A percentile compares a stretch with the other conserved stretches of the same genome.
These are phyloP conservation scores for Ornithoptera priamus DNA, from an alignment of 2,888 invertebrate genomes.

Conservation along the genomic window DNA sequence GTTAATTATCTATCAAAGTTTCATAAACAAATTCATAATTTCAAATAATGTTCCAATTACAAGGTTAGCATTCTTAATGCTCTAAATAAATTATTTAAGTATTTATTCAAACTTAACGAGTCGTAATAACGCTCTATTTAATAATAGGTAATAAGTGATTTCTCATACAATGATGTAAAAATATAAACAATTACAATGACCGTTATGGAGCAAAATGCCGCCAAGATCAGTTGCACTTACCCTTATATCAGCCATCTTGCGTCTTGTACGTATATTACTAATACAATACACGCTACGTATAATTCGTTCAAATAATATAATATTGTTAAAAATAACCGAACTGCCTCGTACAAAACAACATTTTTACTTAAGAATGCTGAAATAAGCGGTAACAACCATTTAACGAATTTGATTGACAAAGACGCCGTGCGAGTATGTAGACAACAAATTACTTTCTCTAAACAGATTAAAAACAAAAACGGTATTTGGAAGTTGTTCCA, in stretches of 20 bases:
- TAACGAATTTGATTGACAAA: slow-evolving; percentile 49
- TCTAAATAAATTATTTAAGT: not conserved
- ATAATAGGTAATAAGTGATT: not conserved
- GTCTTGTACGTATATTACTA: slow-evolving; percentile 52
- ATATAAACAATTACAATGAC: slow-evolving; percentile 49
- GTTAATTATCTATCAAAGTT: too few species aligned
- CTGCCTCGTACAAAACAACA: slow-evolving; percentile 54
- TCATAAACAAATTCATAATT: not conserved
- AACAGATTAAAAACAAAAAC: not conserved
- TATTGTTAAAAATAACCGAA: slow-evolving; percentile 47
- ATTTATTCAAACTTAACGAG: not conserved
- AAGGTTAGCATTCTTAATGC: slow-evolving; percentile 3
- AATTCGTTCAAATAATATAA: slow-evolving; percentile 53
- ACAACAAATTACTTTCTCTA: slow-evolving; percentile 39
- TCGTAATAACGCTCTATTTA: not conserved
- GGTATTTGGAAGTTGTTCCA: too few species aligned
- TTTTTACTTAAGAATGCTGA: slow-evolving; percentile 48
- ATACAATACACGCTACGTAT: slow-evolving; percentile 64
- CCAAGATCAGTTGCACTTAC: slow-evolving; percentile 72
- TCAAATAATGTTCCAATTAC: slow-evolving; percentile 15
- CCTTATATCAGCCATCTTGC: slow-evolving; percentile 80
- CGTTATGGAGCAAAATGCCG: slow-evolving; percentile 76
- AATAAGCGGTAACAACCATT: slow-evolving; percentile 50
- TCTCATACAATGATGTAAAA: slow-evolving; percentile 24
- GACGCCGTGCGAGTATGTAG: slow-evolving; percentile 62